Evolutionary conservation across 2,888 invertebrate species (phyloP).

Genomic region (Spisula subtruncata): DNA sequence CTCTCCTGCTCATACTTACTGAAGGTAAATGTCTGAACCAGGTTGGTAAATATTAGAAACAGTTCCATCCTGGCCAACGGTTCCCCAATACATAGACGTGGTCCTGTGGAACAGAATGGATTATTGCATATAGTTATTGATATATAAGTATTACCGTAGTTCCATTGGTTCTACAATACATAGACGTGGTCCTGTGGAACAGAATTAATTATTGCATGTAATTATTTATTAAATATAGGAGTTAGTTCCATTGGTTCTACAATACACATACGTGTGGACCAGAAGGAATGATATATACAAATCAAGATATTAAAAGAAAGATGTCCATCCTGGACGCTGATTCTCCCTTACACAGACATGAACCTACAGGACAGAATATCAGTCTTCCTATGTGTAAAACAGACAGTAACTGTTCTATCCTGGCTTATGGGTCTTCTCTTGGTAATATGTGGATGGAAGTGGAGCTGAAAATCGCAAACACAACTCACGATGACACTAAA

Average conservation of each 20-base stretch:
- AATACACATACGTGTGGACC: too few relatives aligned
- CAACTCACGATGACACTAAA: too few relatives aligned
- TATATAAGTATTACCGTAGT: too few relatives aligned
- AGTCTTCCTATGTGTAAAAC: conserved; percentile 25
- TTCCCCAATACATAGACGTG: conserved; percentile 76
- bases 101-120: conserved; percentile 61
- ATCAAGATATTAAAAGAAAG: conserved; percentile 76
- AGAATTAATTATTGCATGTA: neutral
- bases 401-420: conserved; percentile 77
- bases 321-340: conserved; percentile 53
- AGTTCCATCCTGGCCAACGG: conserved; percentile 78
- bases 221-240: too few relatives aligned
- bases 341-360: too few relatives aligned
- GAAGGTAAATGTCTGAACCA: conserved; percentile 75
- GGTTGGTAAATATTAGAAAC: conserved; percentile 76
- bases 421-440: conserved; percentile 78
- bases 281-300: too few relatives aligned
- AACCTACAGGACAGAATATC: too few relatives aligned
- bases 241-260: too few relatives aligned
- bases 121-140: neutral
- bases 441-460: too few relatives aligned
- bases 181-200: neutral
- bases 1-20: conserved; percentile 34
- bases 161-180: too few relatives aligned
- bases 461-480: too few relatives aligned